These are phyloP conservation scores for Amphimedon queenslandica DNA, from an alignment of 37 sponge, comb jelly and placozoan species.

Conservation along the genomic window DNA sequence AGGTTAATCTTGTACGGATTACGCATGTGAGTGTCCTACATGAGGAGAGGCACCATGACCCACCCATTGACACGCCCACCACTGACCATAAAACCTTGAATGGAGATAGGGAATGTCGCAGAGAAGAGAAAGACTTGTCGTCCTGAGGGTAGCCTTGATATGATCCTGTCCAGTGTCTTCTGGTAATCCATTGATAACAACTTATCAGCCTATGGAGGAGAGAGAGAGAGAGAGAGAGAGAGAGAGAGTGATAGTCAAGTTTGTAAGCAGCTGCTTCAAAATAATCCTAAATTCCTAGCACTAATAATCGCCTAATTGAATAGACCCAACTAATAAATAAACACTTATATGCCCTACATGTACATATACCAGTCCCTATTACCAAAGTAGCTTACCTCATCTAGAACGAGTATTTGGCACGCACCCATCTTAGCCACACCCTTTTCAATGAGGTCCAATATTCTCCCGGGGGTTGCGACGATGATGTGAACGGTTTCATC, in stretches of 20 bases:
- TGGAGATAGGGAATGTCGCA: constrained; percentile 93
- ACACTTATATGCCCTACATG: too few species aligned
- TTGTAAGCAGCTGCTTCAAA: too few species aligned
- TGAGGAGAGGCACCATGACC: too few species aligned
- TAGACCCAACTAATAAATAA: too few species aligned
- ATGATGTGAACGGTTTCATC: constrained; percentile 88
- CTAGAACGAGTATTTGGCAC: constrained; percentile 89
- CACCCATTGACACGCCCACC: constrained; percentile 8
- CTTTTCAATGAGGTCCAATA: constrained; percentile 89
- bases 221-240: too few species aligned
- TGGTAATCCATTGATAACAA: constrained; percentile 88
- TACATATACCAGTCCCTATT: too few species aligned
- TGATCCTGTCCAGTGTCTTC: constrained; percentile 68
- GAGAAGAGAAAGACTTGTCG: constrained; percentile 89
- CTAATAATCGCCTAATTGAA: too few species aligned
- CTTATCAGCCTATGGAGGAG: constrained; percentile 78
- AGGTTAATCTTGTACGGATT: constrained; percentile 92
- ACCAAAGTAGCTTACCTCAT: constrained; percentile 74
- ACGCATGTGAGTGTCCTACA: constrained; percentile 71
- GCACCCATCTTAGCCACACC: constrained; percentile 78
- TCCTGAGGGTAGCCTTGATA: constrained; percentile 70
- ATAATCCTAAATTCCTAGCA: too few species aligned
- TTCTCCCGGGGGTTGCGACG: constrained; percentile 89
- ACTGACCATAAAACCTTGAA: constrained; percentile 73
- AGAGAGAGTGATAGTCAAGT: too few species aligned